Conservation (phyloP, 2,113 vertebrate genomes). For the Perca fluviatilis region DNA sequence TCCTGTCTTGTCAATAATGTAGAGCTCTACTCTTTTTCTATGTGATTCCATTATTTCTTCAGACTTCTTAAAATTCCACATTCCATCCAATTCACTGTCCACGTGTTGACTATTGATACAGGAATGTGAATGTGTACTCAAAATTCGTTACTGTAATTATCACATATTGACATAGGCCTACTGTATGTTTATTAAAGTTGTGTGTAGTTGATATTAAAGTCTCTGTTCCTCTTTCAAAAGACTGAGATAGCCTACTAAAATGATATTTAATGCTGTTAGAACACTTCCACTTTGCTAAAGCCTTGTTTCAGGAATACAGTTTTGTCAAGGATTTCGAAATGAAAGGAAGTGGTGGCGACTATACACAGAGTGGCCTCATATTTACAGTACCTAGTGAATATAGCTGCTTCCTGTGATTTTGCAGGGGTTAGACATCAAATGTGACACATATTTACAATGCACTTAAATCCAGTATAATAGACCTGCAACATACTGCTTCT, state of each 20-base stretch:
- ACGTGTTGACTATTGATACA: slow-evolving; percentile 19
- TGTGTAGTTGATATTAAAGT: slow-evolving; percentile 38
- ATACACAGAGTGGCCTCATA: neutral
- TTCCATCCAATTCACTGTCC: neutral
- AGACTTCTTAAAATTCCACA: neutral
- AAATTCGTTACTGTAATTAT: slow-evolving; percentile 13
- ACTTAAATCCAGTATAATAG: neutral
- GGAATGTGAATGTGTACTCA: slow-evolving; percentile 23
- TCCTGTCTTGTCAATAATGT: slow-evolving; percentile 3
- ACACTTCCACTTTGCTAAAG: slow-evolving; percentile 54
- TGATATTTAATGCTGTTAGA: slow-evolving; percentile 7
- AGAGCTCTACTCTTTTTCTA: slow-evolving; percentile 17
- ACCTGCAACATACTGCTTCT: neutral
- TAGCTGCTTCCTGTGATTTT: slow-evolving; percentile 1
- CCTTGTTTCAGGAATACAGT: slow-evolving; percentile 21
- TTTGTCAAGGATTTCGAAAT: slow-evolving; percentile 48
- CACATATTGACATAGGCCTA: neutral
- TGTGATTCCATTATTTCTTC: neutral
- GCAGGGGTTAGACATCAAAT: neutral
- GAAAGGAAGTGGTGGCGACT: slow-evolving; percentile 47
- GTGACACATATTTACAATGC: neutral
- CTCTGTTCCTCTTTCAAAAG: slow-evolving; percentile 15
- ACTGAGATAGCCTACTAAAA: neutral
- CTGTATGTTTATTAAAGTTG: slow-evolving; percentile 65
- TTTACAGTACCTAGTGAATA: too few relatives aligned